Base-by-base conservation (phyloP, 2,888 invertebrate species). In the Diarsia dahlii region DNA sequence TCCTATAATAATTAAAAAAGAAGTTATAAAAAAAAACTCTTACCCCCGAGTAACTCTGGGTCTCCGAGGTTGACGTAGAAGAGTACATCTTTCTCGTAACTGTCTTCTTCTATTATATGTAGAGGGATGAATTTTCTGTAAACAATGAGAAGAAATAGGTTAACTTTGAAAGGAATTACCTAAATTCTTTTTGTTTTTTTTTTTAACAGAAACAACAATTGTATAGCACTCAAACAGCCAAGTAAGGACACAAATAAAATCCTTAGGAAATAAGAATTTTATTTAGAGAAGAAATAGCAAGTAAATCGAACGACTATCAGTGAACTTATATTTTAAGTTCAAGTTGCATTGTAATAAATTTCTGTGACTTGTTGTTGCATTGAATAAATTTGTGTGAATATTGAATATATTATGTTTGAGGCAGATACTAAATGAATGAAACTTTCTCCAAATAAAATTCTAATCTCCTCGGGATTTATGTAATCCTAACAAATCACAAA, bases 11-110 rank as follows among this genome's bases (percentile, higher is more conserved):
- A 28, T 15, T n/a, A 9, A 15, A 23, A 50, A 5, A 18, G 28
- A n/a, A n/a, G 28, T 15, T 8, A 0, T 34, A 23, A 34, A 46
- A 67, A 58, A 39, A 9, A 18, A 18, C 6, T 64, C 92, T 97
- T 97, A 99, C 99, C 99, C 97, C 98, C 98, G 88, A 98, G 97
- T 93, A 98, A 97, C 91, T 98, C 97, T 20, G 99, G 99, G 87
- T 98, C 98, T 13, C 98, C 99, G 46, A 99, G 96, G 92, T 99
- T 98, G 20, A 99, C 98, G 95, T 98, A 99, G 95, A 99, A 99
- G 39, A 98, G 97, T 52, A 99, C 99, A 92, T 99, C 99, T 94
- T 99, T 99, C 95, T 99, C 99, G 94, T 99, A 99, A 92, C 99
- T 99, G 95, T 99, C 99, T 92, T 99, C 99, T 96, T 99, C 99